Conservation (phyloP, 2,797 vertebrate genomes). For the Myioborus miniatus region DNA sequence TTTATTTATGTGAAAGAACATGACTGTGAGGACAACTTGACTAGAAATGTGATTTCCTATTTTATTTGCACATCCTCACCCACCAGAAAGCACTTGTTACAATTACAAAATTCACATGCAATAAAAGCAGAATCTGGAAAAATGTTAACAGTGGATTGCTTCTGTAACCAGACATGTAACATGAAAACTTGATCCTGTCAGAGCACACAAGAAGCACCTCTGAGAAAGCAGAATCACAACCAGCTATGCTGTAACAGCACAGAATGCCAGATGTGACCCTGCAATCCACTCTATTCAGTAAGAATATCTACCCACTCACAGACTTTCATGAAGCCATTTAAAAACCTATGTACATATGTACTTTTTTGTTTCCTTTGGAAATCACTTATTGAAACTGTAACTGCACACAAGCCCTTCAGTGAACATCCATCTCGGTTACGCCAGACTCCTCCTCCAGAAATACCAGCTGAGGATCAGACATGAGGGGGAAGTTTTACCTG, state of each 20-base stretch:
- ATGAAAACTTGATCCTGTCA: not conserved
- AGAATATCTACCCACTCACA: not conserved
- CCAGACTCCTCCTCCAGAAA: not conserved
- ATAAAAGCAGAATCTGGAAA: not conserved
- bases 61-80: not conserved
- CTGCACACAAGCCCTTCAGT: not conserved
- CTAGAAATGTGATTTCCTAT: not conserved
- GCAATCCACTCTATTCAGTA: not conserved
- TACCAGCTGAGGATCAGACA: not conserved
- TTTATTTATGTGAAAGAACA: not conserved
- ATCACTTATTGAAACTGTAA: not conserved
- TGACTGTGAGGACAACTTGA: not conserved
- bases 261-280: not conserved
- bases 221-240: not conserved
- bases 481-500: not conserved
- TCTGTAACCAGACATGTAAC: not conserved
- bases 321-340: not conserved
- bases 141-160: not conserved
- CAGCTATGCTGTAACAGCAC: not conserved
- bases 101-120: not conserved
- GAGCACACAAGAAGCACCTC: not conserved
- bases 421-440: not conserved
- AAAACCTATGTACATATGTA: not conserved
- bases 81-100: not conserved
- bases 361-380: not conserved